These are phyloP conservation scores for Orius laevigatus DNA, from an alignment of 1,140 invertebrate species.

Conservation along the genomic window DNA sequence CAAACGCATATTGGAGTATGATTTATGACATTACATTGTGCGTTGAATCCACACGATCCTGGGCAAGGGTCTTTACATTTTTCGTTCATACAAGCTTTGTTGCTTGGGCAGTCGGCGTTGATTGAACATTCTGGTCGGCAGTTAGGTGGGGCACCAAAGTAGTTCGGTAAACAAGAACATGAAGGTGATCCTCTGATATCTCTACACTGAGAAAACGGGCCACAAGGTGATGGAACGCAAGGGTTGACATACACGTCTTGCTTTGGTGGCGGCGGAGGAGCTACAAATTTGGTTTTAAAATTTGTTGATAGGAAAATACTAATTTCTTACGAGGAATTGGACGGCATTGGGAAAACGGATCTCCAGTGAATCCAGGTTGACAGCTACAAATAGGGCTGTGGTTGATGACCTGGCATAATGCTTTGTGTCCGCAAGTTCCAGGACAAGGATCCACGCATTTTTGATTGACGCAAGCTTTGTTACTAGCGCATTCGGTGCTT, in stretches of 20 bases:
- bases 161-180: slow-evolving; percentile 29
- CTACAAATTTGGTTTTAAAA: slow-evolving; percentile 19
- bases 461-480: slow-evolving; percentile 32
- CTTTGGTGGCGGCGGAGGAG: slow-evolving; percentile 15
- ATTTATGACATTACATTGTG: slow-evolving; percentile 30
- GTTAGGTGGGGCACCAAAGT: slow-evolving; percentile 25
- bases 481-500: slow-evolving; percentile 30
- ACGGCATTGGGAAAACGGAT: slow-evolving; percentile 28
- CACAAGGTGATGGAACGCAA: slow-evolving; percentile 28
- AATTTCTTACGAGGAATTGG: slow-evolving; percentile 22
- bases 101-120: slow-evolving; percentile 28
- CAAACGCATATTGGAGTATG: slow-evolving; percentile 30
- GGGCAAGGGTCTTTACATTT: slow-evolving; percentile 29
- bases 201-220: slow-evolving; percentile 29
- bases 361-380: slow-evolving; percentile 33
- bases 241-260: slow-evolving; percentile 24
- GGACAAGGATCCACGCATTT: slow-evolving; percentile 35
- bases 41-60: slow-evolving; percentile 27
- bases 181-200: slow-evolving; percentile 23
- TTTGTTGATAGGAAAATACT: background rate
- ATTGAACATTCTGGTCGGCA: slow-evolving; percentile 25
- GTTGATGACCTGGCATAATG: slow-evolving; percentile 35
- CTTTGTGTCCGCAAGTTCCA: slow-evolving; percentile 34
- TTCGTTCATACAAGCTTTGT: slow-evolving; percentile 27
- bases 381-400: slow-evolving; percentile 36